phyloP scores from a whole-genome alignment of 2,113 vertebrate genomes.

The Oenanthe oenanthe region DNA sequence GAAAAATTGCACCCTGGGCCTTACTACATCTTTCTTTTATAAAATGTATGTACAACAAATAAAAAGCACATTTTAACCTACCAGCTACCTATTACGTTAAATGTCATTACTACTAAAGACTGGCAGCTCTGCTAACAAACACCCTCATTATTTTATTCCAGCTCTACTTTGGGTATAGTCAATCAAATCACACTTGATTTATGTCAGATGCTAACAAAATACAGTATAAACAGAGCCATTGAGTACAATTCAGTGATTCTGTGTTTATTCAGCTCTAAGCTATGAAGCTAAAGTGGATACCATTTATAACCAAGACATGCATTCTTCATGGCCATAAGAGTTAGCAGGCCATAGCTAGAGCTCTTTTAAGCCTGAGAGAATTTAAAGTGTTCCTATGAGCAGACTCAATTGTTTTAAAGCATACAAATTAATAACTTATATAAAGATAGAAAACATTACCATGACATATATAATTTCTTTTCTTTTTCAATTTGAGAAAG shows the following conservation, averaged over 20 bases:
- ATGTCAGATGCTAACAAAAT: conserved; percentile 73
- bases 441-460: conserved; percentile 46
- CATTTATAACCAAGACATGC: conserved; percentile 71
- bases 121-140: conserved; percentile 67
- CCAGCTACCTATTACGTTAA: conserved; percentile 68
- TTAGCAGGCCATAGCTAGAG: conserved; percentile 66
- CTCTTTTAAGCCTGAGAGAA: conserved; percentile 57
- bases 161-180: conserved; percentile 62
- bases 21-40: conserved; percentile 69
- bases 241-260: conserved; percentile 72
- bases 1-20: conserved; percentile 62
- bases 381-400: conserved; percentile 33
- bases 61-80: conserved; percentile 69
- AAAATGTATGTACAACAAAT: conserved; percentile 72
- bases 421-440: conserved; percentile 64
- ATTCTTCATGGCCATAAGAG: conserved; percentile 71
- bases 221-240: conserved; percentile 72
- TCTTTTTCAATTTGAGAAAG: conserved; percentile 14
- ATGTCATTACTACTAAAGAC: conserved; percentile 65
- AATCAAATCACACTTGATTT: conserved; percentile 67
- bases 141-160: conserved; percentile 63
- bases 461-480: not conserved
- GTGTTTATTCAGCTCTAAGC: conserved; percentile 69
- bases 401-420: conserved; percentile 29
- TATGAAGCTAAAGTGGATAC: conserved; percentile 70